phyloP scores from a whole-genome alignment of 2,797 vertebrate genomes.

The Fistularia commersonii region DNA sequence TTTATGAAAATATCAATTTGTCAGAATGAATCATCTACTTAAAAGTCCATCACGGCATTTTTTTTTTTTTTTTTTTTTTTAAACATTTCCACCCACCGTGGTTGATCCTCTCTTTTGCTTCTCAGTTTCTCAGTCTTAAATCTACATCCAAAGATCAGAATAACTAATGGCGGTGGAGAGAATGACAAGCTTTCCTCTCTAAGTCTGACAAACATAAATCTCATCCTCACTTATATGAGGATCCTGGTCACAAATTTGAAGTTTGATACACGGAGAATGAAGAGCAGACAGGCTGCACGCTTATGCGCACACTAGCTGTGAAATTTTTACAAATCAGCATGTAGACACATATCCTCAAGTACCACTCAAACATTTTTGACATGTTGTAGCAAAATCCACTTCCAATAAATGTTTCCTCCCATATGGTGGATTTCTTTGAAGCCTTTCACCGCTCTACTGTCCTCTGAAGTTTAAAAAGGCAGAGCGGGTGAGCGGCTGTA shows the following conservation, averaged over 20 bases:
- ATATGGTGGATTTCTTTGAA: constrained; percentile 6
- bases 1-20: not conserved
- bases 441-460: not conserved
- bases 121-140: constrained; percentile 36
- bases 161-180: constrained; percentile 53
- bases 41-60: too few relatives aligned
- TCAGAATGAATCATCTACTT: too few relatives aligned
- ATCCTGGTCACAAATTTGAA: too few relatives aligned
- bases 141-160: constrained; percentile 43
- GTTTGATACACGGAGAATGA: too few relatives aligned
- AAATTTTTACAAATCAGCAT: constrained; percentile 6
- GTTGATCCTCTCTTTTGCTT: constrained; percentile 14
- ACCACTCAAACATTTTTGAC: constrained; percentile 11
- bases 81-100: not conserved
- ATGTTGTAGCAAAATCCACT: constrained; percentile 5
- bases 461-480: constrained; percentile 8
- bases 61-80: too few relatives aligned
- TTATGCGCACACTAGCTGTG: constrained; percentile 4
- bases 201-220: constrained; percentile 30
- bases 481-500: constrained; percentile 1
- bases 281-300: constrained; percentile 9
- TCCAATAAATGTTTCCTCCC: constrained; percentile 3
- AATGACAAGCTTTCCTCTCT: constrained; percentile 35
- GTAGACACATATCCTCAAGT: constrained; percentile 9
- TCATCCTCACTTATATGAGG: constrained; percentile 7